Evolutionary conservation across 2,888 invertebrate species (phyloP).

Genomic region (Eristalis intricaria): DNA sequence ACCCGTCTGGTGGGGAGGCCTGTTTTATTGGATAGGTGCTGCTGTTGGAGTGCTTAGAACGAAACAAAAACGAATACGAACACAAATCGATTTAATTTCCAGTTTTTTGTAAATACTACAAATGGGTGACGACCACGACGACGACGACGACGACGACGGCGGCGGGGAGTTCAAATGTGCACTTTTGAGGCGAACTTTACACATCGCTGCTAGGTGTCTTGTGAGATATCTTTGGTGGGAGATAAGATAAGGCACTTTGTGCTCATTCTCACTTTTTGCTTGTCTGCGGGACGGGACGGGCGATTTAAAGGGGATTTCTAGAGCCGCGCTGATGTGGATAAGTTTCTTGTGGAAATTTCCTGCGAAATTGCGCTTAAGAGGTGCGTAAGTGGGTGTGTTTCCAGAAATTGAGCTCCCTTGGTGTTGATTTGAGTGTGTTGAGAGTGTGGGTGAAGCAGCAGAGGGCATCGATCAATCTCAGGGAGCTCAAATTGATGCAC

Average conservation of each 20-base stretch:
- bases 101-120: conserved; percentile 38
- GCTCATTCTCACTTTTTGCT: neutral
- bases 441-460: too few relatives aligned
- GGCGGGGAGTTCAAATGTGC: neutral
- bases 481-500: too few relatives aligned
- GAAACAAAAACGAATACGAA: neutral
- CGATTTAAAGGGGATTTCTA: neutral
- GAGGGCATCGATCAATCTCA: too few relatives aligned
- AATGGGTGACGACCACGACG: conserved; percentile 24
- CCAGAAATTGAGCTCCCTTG: too few relatives aligned
- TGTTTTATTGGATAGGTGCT: neutral
- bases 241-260: neutral
- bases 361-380: neutral
- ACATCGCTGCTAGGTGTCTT: too few relatives aligned
- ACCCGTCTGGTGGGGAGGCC: neutral
- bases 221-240: neutral
- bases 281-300: neutral
- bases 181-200: conserved; percentile 34
- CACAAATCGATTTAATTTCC: conserved; percentile 48
- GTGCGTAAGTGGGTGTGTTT: too few relatives aligned
- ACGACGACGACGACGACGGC: conserved; percentile 4
- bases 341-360: neutral
- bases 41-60: neutral
- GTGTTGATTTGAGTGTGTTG: too few relatives aligned
- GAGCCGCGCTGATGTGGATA: neutral